A percentile compares a stretch with the other conserved stretches of the same genome.
Conservation (phyloP, 1,140 invertebrate genomes). For the Thaumetopoea pityocampa region DNA sequence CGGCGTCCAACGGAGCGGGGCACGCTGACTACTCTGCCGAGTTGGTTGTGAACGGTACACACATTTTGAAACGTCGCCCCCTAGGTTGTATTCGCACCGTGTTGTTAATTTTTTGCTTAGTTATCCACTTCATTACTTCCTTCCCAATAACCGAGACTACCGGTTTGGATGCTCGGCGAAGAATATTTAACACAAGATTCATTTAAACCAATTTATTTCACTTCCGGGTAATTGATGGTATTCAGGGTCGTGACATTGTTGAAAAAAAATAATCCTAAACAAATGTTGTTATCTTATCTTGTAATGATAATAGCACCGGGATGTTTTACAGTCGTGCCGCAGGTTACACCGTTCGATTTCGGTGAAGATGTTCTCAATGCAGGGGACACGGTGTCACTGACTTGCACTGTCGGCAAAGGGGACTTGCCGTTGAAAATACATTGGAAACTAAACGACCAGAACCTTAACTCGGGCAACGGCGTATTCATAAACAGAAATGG, state of each 20-base stretch:
- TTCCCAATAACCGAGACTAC: slow-evolving; percentile 31
- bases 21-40: slow-evolving; percentile 79
- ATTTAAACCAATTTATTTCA: too few species aligned
- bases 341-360: slow-evolving; percentile 82
- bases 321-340: slow-evolving; percentile 78
- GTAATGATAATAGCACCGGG: too few species aligned
- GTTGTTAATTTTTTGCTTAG: slow-evolving; percentile 9
- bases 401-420: slow-evolving; percentile 84
- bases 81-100: neutral
- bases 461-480: slow-evolving; percentile 59
- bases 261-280: too few species aligned
- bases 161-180: too few species aligned
- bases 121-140: slow-evolving; percentile 1
- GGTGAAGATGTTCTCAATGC: slow-evolving; percentile 82
- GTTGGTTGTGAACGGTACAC: slow-evolving; percentile 80
- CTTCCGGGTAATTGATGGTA: too few species aligned
- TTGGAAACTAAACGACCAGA: slow-evolving; percentile 80
- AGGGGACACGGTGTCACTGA: slow-evolving; percentile 83
- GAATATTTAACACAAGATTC: too few species aligned
- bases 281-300: too few species aligned
- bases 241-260: too few species aligned
- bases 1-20: slow-evolving; percentile 80
- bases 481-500: slow-evolving; percentile 68
- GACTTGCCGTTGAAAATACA: slow-evolving; percentile 81
- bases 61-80: neutral